These are phyloP conservation scores for Osmoderma eremita DNA, from an alignment of 2,888 invertebrate species.

Conservation along the genomic window DNA sequence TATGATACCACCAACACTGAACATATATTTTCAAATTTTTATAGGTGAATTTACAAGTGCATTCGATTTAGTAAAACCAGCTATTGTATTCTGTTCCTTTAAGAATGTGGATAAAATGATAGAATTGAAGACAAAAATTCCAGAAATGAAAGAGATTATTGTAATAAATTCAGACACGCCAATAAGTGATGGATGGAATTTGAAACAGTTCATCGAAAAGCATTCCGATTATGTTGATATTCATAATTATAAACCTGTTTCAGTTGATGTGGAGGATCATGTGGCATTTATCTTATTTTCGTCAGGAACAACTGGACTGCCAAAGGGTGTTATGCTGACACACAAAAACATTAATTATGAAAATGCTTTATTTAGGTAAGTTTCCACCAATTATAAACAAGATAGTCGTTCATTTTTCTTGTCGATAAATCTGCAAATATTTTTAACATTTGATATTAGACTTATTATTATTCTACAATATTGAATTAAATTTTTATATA, in stretches of 20 bases:
- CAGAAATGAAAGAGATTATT: slow-evolving; percentile 20
- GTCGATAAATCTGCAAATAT: not conserved
- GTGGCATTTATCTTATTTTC: slow-evolving; percentile 66
- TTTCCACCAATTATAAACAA: not conserved
- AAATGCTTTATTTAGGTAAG: slow-evolving; percentile 30
- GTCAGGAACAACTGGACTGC: slow-evolving; percentile 76
- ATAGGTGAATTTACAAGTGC: slow-evolving; percentile 48
- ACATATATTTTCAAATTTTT: slow-evolving; percentile 4
- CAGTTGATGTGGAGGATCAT: slow-evolving; percentile 43
- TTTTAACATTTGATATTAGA: not conserved
- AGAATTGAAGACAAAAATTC: slow-evolving; percentile 61
- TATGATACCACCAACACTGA: slow-evolving; percentile 41
- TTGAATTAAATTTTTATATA: no score
- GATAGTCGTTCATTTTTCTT: not conserved
- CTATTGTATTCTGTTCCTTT: slow-evolving; percentile 45
- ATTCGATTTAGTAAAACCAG: slow-evolving; percentile 59
- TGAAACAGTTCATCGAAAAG: slow-evolving; percentile 20
- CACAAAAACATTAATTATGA: slow-evolving; percentile 65
- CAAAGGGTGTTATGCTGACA: slow-evolving; percentile 73
- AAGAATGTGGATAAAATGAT: slow-evolving; percentile 67
- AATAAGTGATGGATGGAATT: slow-evolving; percentile 2
- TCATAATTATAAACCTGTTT: slow-evolving; percentile 13
- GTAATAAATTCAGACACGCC: slow-evolving; percentile 1
- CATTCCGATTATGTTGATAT: not conserved
- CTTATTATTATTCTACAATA: not conserved